phyloP scores from a whole-genome alignment of 2,888 invertebrate genomes.

The Euplagia quadripunctaria region DNA sequence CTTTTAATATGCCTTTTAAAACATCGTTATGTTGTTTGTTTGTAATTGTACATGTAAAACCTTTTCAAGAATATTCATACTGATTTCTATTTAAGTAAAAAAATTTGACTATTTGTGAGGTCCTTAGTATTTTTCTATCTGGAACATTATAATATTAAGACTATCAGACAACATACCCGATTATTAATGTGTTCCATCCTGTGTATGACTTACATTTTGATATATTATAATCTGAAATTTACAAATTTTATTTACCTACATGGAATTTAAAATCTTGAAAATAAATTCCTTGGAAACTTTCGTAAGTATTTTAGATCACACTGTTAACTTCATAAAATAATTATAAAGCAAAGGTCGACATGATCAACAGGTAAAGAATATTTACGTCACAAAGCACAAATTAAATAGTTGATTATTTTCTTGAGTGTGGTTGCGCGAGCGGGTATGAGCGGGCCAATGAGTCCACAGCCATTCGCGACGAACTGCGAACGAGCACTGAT shows the following conservation, averaged over 20 bases:
- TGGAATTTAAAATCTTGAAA: not conserved
- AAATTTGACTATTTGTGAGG: not conserved
- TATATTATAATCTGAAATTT: not conserved
- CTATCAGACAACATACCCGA: slow-evolving; percentile 2
- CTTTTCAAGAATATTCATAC: not conserved
- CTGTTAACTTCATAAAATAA: slow-evolving; percentile 28
- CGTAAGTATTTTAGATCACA: slow-evolving; percentile 24
- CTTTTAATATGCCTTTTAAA: not conserved
- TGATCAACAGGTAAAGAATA: slow-evolving; percentile 66
- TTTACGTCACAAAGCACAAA: slow-evolving; percentile 70
- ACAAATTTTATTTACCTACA: not conserved
- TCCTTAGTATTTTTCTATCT: not conserved
- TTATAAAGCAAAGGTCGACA: slow-evolving; percentile 41
- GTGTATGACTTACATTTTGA: not conserved
- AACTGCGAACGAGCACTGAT: slow-evolving; percentile 78
- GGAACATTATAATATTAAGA: not conserved
- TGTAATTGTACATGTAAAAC: not conserved
- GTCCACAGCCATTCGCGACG: slow-evolving; percentile 66
- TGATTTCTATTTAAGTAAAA: not conserved
- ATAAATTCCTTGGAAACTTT: slow-evolving; percentile 15
- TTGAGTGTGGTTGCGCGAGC: slow-evolving; percentile 64
- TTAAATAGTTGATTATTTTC: slow-evolving; percentile 67
- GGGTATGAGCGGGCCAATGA: slow-evolving; percentile 36
- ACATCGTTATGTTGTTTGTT: not conserved
- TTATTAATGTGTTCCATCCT: not conserved